Base-by-base conservation (phyloP, 2,888 invertebrate species). In the Papilio protenor region DNA sequence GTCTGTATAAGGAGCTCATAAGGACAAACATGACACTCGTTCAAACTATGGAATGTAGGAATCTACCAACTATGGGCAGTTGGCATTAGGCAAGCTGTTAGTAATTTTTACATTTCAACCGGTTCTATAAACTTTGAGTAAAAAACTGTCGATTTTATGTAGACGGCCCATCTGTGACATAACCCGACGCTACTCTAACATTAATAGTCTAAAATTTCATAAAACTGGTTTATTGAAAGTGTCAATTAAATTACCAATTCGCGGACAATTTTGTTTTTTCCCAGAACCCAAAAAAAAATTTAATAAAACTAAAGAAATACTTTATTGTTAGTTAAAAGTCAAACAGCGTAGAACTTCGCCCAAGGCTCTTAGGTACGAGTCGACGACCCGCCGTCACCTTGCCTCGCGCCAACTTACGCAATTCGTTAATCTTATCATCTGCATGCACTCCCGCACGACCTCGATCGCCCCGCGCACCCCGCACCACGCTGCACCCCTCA, bases 321-420 rank as follows among this genome's bases (percentile, higher is more conserved):
- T 89, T 86, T 85, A 88, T 87, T 88, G 88, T 90, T 87, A 86
- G 85, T 88, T 91, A 90, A 91, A 94, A 93, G 93, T 94, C 93
- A 90, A 82, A 80, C 81, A 81, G 87, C 87, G 87, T 87, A 90
- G 88, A 89, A 88, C 90, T 89, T 88, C 86, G 91, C 87, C 88
- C 94, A 94, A 94, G 94, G 94, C 92, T 91, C 87, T 87, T 83
- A 81, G 82, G 84, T 87, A 85, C 87, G 88, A 91, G 94, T 94
- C 94, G 93, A 88, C 92, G 94, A 94, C 94, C 94, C 90, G 89
- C 88, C 90, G 89, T 94, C 90, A 93, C 94, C 94, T 94, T 94
- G 93, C 89, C 86, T 89, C 90, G 91, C 90, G 89, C 87, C 85
- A 89, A 89, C 91, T 94, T 94, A 94, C 94, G 94, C 94, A 94